Percentiles rank a stretch among this genome's conserved stretches.
Conservation (phyloP, 1,140 invertebrate species). For the Portunus trituberculatus region DNA sequence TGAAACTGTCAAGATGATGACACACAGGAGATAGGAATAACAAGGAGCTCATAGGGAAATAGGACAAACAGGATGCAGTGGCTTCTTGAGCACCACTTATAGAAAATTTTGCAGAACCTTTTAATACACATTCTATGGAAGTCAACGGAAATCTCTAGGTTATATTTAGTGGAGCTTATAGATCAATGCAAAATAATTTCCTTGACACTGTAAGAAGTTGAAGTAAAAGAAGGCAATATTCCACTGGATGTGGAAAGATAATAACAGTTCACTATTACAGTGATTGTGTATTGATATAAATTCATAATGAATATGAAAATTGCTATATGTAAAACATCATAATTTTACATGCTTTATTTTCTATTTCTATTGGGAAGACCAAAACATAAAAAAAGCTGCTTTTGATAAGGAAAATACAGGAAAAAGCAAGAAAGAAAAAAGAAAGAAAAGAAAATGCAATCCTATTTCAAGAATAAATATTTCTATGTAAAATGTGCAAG, state of each 20-base stretch:
- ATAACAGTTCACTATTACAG: not conserved
- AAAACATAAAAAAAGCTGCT: not conserved
- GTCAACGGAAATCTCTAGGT: not conserved
- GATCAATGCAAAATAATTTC: not conserved
- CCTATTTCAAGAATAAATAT: constrained; percentile 15
- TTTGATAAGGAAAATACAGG: not conserved
- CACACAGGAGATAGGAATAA: not conserved
- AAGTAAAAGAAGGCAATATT: not conserved
- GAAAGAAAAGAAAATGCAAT: not conserved
- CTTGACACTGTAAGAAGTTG: not conserved
- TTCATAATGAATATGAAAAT: not conserved
- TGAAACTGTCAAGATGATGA: not conserved
- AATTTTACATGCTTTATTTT: not conserved
- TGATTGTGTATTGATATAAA: not conserved
- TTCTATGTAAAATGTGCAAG: not conserved
- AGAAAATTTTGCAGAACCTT: not conserved
- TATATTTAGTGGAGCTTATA: not conserved
- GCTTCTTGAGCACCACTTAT: not conserved
- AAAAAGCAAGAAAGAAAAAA: not conserved
- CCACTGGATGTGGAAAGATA: not conserved
- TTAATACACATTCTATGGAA: not conserved
- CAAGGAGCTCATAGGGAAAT: not conserved
- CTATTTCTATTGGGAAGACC: not conserved
- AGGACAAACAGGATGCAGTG: not conserved
- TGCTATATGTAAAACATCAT: not conserved